Base-by-base conservation (phyloP, 2,797 vertebrate species). In the Chrosomus eos region DNA sequence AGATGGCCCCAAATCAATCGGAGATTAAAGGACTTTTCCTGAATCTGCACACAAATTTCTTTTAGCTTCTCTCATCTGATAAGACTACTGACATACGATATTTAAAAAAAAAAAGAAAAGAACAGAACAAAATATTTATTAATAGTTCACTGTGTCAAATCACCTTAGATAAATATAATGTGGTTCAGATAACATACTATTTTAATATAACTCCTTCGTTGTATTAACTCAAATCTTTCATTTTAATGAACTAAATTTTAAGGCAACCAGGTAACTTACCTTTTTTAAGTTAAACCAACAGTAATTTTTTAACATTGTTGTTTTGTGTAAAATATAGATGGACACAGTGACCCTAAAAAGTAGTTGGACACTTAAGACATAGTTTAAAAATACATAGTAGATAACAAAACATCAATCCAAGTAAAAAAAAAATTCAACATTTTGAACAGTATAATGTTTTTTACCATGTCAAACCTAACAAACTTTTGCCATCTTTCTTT, bases 21-120 rank as follows among this genome's bases (percentile, higher is more conserved):
- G 16, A 78, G 55, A 64, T 64, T 64, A 78, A 31, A 31, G 18
- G 18, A 78, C 55, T 14, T 78, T 64, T 78, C 26, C 58, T 64
- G 9, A 31, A 64, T 62, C 58, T 26, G 33, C 10, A 64, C 10
- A 43, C 16, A 76, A 18, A 60, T 43, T 40, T 58, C 55, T 60
- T 40, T n/a, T 16, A 43, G 7, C n/a, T 28, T 40, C n/a, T n/a
- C 11, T 60, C 23, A 77, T 38, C 28, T 55, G 19, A 51, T 45
- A 16, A 45, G 45, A 45, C 14, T 14, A 45, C 43, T 45, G 43
- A 45, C 3, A 45, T 45, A 45, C 4, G 43, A 45, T 45, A 45
- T 4, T 45, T 14, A 0, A 45, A 45, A 45, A 43, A 43, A 9
- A 13, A 14, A 45, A 14, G 1, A 45, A 14, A 45, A 4, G 31